phyloP scores from a whole-genome alignment of 2,113 vertebrate genomes.

The Catagonus wagneri region DNA sequence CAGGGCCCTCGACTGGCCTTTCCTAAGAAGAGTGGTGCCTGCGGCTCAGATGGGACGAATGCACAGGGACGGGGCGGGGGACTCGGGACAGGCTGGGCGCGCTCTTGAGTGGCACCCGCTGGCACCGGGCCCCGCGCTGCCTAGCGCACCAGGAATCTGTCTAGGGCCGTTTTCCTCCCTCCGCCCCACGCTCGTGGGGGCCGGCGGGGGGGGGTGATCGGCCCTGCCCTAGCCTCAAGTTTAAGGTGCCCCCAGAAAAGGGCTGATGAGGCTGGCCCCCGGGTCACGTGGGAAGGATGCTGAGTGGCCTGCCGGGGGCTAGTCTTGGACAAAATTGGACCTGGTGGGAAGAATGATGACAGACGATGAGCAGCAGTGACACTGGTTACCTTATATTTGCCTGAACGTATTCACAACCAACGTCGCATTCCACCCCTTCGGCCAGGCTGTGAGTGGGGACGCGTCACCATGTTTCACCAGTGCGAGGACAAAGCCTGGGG shows the following conservation, averaged over 20 bases:
- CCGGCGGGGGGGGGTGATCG: accelerated
- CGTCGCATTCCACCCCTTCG: neutral
- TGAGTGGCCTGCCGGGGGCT: too few species aligned
- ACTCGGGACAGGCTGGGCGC: neutral
- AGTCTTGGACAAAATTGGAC: neutral
- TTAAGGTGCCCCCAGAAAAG: neutral
- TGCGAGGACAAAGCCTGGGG: neutral
- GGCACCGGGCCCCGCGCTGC: too few species aligned
- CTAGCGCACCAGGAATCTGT: too few species aligned
- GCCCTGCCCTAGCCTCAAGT: neutral
- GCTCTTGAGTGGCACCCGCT: too few species aligned
- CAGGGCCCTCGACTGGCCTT: neutral
- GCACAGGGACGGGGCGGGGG: accelerated
- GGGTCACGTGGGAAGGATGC: neutral
- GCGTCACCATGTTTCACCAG: neutral
- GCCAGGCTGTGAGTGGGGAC: neutral
- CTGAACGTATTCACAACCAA: neutral
- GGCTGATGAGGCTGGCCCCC: neutral
- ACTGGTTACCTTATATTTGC: neutral
- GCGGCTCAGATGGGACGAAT: neutral
- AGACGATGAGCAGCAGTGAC: too few species aligned
- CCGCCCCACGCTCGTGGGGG: accelerated
- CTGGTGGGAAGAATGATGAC: neutral
- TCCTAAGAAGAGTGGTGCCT: neutral
- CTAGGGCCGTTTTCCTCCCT: neutral